Base-by-base conservation (phyloP, 2,113 vertebrate genomes). In the Eudyptes chrysolophus region DNA sequence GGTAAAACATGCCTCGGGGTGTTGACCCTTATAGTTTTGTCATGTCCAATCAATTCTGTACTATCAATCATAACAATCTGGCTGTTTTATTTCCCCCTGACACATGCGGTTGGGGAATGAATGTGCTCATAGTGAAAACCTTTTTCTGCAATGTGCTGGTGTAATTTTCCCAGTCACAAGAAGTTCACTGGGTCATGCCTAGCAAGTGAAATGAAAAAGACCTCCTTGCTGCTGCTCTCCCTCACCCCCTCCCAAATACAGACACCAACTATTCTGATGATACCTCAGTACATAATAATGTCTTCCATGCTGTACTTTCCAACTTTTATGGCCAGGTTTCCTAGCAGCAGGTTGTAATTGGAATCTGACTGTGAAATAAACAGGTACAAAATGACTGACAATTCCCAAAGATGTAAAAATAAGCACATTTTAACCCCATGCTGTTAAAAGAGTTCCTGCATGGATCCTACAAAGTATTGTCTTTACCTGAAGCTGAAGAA, bases 351-450 rank as follows among this genome's bases (percentile, higher is more conserved):
- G 48, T 79, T 94, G 79, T 81, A 95, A 94, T 58, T 76, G 79
- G 85, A 92, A 92, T 61, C 72, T 87, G 62, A 81, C 87, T 78
- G 83, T 90, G 87, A 96, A 94, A 96, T 93, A 90, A 94, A 93
- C 80, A 81, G 65, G 60, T 87, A 94, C 32, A 94, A 96, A 92
- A 85, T 52, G 19, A 95, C 65, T 89, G 79, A 72, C 74, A 84
- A 89, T 68, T 78, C 64, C 52, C n/a, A 64, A 94, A 89, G 62
- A 93, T 54, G 64, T 86, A 89, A 95, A 95, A 93, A 92, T 54
- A 76, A 51, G 32, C 26, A 57, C 57, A 86, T 92, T 90, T 95
- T 77, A 94, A 77, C 55, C 30, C 19, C 52, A 49, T 38, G 51
- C n/a, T 86, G 71, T 75, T 96, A 81, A 58, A 96, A 92, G 27